Evolutionary conservation across 2,113 vertebrate species (phyloP), one percentile per base, ranked within the genome.

Genomic region (Cynoglossus semilaevis): DNA sequence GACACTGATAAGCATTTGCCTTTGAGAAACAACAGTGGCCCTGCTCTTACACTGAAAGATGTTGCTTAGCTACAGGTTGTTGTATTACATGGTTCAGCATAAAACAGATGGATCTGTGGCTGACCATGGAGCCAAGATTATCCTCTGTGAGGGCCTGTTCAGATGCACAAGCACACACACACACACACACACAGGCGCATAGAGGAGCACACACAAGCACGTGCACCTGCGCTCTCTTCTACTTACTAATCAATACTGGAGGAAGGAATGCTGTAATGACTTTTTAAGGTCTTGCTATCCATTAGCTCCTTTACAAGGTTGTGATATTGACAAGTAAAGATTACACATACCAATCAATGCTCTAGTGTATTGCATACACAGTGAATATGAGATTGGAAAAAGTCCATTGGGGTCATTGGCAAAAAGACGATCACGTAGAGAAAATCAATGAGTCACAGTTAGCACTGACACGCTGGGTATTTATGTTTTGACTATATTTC

Each of bases 201-300:
- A n/a, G n/a, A n/a, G n/a, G n/a, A n/a, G 2, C 44, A 59, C 64
- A 66, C 22, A 65, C 18, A 57, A 44, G 54, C 19, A 5, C 50
- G 45, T 12, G 45, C 9, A 29, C 11, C 38, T 14, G 55, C 51
- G 48, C 40, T 51, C 37, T n/a, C 13, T 10, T 48, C 12, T 58
- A 56, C 68, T 57, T 63, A 51, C 49, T 48, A 16, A 82, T 87
- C 78, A 77, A 80, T 86, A 76, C 34, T 49, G 56, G 62, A 77
- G 52, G 76, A 76, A 84, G 61, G 82, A 73, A 79, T 72, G 56
- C 78, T 58, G 64, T 85, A 89, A 89, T 87, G 80, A 88, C 78
- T 85, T 84, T 81, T 84, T 79, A 82, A 82, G 66, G 77, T 64
- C 48, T 67, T 53, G 67, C 81, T 76, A 58, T 71, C 72, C 70